Evolutionary conservation across 1,140 invertebrate genomes (phyloP), one percentile per base, ranked within the genome.

Genomic region (Tetramorium alpestre): DNA sequence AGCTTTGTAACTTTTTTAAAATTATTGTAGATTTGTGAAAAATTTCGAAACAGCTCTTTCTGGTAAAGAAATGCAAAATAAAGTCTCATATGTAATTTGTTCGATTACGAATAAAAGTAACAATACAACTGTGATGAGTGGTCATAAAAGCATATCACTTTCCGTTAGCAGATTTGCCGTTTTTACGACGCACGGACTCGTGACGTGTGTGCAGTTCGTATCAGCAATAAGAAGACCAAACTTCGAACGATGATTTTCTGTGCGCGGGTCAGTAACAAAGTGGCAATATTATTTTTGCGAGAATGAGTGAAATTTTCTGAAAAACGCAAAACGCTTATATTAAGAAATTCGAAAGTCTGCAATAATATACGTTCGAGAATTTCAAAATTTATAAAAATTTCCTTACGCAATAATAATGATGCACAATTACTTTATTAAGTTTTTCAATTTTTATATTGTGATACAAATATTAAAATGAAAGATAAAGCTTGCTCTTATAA

Each of bases 111-210:
- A 5, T 72, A 18, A 28, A 51, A 28, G 16, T 6, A 11, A 49
- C 16, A 7, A 49, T 49, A 49, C 47, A 18, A 33, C 18, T 18
- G 47, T 47, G 8, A 11, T 47, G 47, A 72, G 3, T 18, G 22
- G 7, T 69, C 47, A 51, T 72, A 72, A 72, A 72, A 51, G 54
- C 7, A 70, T 70, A 49, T 72, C 25, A 28, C 4, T 49, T 72
- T 49, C 8, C 25, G 7, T 18, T 62, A 33, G 60, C 28, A 18
- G 33, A n/a, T 72, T 49, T 28, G 44, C 13, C 1, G 25, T 72
- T 72, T 72, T 25, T 51, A 51, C 28, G 47, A 51, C 7, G 18
- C 47, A 51, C 16, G 0, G 16, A 33, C 25, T 4, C 33, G 33
- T 33, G 3, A 33, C 25, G 47, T 28, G 4, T 51, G 11, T 72